phyloP scores from a whole-genome alignment of 2,888 invertebrate species.

The Scaptodrosophila latifasciaeformis region DNA sequence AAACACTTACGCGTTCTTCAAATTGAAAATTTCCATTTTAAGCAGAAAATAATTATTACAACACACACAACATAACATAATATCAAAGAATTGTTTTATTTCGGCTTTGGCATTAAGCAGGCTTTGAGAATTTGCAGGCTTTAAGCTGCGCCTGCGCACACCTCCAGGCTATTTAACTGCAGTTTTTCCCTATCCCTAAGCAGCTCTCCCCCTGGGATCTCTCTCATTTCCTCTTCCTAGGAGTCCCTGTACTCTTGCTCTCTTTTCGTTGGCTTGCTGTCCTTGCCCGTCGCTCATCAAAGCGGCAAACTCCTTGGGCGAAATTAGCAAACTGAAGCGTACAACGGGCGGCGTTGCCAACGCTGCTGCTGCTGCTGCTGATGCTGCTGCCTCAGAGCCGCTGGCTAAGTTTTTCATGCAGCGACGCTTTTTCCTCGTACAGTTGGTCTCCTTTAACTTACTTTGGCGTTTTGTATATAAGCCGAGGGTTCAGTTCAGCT shows the following conservation, averaged over 20 bases:
- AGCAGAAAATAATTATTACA: no score
- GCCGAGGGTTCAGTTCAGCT: no score
- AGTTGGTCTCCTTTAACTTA: conserved; percentile 54
- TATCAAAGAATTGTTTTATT: no score
- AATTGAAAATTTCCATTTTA: no score
- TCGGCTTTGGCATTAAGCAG: background rate
- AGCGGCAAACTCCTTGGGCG: conserved; percentile 62
- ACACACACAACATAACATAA: no score
- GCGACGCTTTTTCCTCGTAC: conserved; percentile 60
- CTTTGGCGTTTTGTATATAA: conserved; percentile 44
- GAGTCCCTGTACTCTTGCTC: background rate
- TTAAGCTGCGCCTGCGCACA: conserved; percentile 56
- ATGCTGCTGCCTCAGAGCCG: conserved; percentile 26
- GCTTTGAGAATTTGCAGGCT: conserved; percentile 2
- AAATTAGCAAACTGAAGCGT: conserved; percentile 67
- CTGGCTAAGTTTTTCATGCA: conserved; percentile 57
- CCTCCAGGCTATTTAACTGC: conserved; percentile 48
- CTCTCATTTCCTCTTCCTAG: background rate
- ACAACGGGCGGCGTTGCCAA: conserved; percentile 35
- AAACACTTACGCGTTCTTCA: no score
- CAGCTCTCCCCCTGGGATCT: background rate
- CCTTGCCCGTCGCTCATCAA: conserved; percentile 47
- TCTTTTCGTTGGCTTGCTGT: background rate
- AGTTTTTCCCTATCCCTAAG: no score
- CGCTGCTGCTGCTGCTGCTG: conserved; percentile 16